phyloP scores from a whole-genome alignment of 2,797 vertebrate species.

The Tachyglossus aculeatus region DNA sequence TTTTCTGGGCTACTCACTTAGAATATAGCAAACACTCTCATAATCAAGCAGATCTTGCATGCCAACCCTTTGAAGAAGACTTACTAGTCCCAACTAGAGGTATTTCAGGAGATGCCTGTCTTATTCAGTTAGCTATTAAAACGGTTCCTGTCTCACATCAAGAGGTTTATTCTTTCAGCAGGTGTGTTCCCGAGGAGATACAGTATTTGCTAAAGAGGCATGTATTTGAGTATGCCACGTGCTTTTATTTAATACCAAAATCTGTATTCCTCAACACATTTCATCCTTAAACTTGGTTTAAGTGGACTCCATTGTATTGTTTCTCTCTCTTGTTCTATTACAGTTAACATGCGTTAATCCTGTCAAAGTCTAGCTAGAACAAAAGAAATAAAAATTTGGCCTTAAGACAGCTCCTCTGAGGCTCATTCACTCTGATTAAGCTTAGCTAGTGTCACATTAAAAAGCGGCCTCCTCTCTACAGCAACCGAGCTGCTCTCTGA shows the following conservation, averaged over 20 bases:
- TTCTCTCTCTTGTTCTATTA: constrained; percentile 8
- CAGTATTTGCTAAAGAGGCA: constrained; percentile 2
- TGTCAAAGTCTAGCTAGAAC: constrained; percentile 29
- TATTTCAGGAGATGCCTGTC: no score
- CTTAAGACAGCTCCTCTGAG: constrained; percentile 3
- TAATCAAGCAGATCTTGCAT: no score
- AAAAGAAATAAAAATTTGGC: constrained; percentile 35
- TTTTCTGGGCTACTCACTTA: no score
- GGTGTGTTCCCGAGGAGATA: neutral
- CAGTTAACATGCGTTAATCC: constrained; percentile 40
- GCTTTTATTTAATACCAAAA: constrained; percentile 19
- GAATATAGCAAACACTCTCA: no score
- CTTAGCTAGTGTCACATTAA: constrained; percentile 17
- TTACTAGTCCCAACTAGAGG: no score
- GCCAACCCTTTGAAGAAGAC: no score
- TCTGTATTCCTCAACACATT: constrained; percentile 4
- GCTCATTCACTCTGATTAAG: constrained; percentile 9
- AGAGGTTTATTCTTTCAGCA: neutral
- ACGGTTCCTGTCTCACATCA: constrained; percentile 4
- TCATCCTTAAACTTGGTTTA: constrained; percentile 8
- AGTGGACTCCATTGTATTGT: constrained; percentile 9
- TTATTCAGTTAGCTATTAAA: neutral
- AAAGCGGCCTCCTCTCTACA: neutral
- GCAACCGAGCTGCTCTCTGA: neutral
- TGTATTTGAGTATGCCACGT: constrained; percentile 13